Percentiles rank a stretch among this genome's conserved stretches.
Conservation (phyloP, 2,888 invertebrate species). For the Slavum lentiscoides region DNA sequence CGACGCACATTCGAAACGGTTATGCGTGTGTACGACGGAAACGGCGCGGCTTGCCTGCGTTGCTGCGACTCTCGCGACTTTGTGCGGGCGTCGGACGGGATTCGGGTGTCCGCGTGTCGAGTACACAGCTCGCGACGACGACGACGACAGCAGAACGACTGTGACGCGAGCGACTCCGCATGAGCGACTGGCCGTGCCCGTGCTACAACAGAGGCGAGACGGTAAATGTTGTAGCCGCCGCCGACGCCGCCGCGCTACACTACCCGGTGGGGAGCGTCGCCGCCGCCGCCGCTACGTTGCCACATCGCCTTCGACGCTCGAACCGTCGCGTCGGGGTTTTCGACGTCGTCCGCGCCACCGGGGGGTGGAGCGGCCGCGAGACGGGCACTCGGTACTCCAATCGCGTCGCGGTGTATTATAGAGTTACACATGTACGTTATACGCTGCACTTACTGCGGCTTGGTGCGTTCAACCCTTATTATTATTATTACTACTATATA, state of each 20-base stretch:
- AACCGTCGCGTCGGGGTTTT: too few species aligned
- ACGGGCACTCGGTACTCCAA: too few species aligned
- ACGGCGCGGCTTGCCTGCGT: not conserved
- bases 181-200: slow-evolving; percentile 44
- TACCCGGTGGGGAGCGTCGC: not conserved
- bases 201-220: too few species aligned
- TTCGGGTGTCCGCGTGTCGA: not conserved
- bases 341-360: too few species aligned
- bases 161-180: slow-evolving; percentile 28
- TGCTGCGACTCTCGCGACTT: slow-evolving; percentile 4
- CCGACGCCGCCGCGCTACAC: not conserved
- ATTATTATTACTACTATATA: too few species aligned
- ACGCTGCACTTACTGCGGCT: too few species aligned
- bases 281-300: slow-evolving; percentile 37
- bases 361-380: too few species aligned
- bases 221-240: slow-evolving; percentile 4
- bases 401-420: too few species aligned
- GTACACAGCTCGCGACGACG: not conserved
- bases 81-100: not conserved
- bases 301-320: not conserved
- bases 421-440: too few species aligned
- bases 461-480: too few species aligned
- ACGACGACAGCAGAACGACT: not conserved
- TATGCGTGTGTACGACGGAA: slow-evolving; percentile 18
- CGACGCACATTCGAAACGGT: slow-evolving; percentile 53